phyloP scores from a whole-genome alignment of 2,113 vertebrate genomes.

The Phylloscopus trochiloides region DNA sequence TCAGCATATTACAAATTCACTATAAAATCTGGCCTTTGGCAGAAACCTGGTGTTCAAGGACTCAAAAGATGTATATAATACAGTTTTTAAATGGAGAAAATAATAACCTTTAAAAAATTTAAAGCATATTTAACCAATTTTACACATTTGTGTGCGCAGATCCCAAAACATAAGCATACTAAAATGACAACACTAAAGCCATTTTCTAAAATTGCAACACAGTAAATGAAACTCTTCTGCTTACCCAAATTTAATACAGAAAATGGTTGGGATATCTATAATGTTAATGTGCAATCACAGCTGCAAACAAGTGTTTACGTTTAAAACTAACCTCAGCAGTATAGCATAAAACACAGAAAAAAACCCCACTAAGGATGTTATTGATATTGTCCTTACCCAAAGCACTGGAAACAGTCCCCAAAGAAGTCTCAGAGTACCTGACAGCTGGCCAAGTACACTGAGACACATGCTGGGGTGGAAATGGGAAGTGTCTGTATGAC shows the following conservation, averaged over 20 bases:
- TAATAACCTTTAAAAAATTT: not conserved
- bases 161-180: not conserved
- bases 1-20: not conserved
- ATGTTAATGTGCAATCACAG: not conserved
- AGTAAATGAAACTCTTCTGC: not conserved
- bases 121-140: not conserved
- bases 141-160: not conserved
- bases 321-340: not conserved
- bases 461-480: not conserved
- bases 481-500: not conserved
- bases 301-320: not conserved
- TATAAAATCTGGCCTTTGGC: not conserved
- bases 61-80: not conserved
- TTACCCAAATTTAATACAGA: not conserved
- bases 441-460: not conserved
- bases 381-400: not conserved
- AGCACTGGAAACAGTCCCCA: not conserved
- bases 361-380: rapidly evolving
- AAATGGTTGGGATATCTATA: not conserved
- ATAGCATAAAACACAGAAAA: not conserved
- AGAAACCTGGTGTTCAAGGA: not conserved
- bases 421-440: not conserved
- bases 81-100: not conserved
- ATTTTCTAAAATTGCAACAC: not conserved
- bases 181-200: not conserved